Evolutionary conservation across 1,140 invertebrate species (phyloP), one percentile per base, ranked within the genome.

Genomic region (Lepidotrigona ventralis): DNA sequence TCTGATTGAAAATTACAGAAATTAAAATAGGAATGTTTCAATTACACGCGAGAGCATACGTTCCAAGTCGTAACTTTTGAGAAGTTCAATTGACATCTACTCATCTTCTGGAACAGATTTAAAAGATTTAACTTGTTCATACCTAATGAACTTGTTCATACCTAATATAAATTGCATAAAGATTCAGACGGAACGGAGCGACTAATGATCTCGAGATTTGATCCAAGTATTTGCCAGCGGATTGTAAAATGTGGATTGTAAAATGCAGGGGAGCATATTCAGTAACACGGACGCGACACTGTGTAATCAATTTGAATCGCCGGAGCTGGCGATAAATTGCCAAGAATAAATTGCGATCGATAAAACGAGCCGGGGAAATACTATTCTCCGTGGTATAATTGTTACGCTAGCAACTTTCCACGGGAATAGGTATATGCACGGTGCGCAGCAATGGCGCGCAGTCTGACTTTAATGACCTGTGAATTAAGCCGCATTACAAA

Each of bases 401-500:
- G 63, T 51, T 46, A 8, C 53, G 53, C 33, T 29, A 76, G 73
- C 64, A 69, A 82, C 75, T 82, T 77, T 77, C 73, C 23, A 39
- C 53, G n/a, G n/a, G 73, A 29, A 56, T 6, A 33, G 73, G 53
- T 74, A 46, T 26, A 60, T n/a, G 69, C 14, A 19, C 33, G 2
- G 33, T 4, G 15, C 63, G n/a, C 53, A 77, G 64, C 69, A 77
- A 60, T 54, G 54, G 73, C 54, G 33, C 70, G 39, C 33, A 58
- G 73, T 23, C 63, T 19, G 80, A 82, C 80, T 77, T 82, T 82
- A 77, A 82, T 60, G 64, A 77, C 54, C 80, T 77, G 80, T 33
- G 80, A 82, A 82, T 82, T 82, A 77, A 77, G 73, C 73, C 54
- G 64, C 73, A 77, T 82, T 77, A 82, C 72, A 76, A 69, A 82